Evolutionary conservation across 2,113 vertebrate genomes (phyloP).

Genomic region (Cnemophilus loriae): DNA sequence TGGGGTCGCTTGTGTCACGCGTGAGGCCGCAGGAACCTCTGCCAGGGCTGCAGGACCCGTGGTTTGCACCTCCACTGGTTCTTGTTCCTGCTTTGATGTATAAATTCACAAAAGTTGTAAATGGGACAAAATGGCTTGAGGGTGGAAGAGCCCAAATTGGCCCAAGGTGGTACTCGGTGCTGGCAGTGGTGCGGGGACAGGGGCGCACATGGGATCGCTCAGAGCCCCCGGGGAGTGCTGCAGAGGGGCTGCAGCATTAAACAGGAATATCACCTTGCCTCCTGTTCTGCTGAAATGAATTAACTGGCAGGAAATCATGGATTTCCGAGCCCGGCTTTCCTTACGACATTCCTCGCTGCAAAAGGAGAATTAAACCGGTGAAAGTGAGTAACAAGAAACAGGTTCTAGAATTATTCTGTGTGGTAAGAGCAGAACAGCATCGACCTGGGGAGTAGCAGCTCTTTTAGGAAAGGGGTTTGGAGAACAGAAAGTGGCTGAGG

Average conservation of each 20-base stretch:
- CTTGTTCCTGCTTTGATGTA: conserved; percentile 26
- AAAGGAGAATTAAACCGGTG: conserved; percentile 32
- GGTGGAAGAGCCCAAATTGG: background rate
- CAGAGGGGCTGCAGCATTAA: background rate
- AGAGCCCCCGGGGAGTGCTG: background rate
- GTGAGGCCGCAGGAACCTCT: background rate
- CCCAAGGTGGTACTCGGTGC: background rate
- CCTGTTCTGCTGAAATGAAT: conserved; percentile 62
- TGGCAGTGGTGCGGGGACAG: background rate
- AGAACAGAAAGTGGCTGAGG: background rate
- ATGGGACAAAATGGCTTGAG: background rate
- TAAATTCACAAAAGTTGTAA: background rate
- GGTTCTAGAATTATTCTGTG: background rate
- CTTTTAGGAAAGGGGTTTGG: background rate
- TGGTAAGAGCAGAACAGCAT: background rate
- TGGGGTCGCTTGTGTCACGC: accelerated
- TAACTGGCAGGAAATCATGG: conserved; percentile 65
- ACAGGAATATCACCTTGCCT: conserved; percentile 35
- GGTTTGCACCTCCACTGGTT: background rate
- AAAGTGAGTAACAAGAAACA: conserved; percentile 57
- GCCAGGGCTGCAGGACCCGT: background rate
- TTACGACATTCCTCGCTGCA: background rate
- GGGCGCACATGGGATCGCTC: background rate
- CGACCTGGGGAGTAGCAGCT: background rate
- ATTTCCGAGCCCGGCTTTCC: conserved; percentile 52